Conservation (phyloP, 1,140 invertebrate species). For the Dendrolimus kikuchii region DNA sequence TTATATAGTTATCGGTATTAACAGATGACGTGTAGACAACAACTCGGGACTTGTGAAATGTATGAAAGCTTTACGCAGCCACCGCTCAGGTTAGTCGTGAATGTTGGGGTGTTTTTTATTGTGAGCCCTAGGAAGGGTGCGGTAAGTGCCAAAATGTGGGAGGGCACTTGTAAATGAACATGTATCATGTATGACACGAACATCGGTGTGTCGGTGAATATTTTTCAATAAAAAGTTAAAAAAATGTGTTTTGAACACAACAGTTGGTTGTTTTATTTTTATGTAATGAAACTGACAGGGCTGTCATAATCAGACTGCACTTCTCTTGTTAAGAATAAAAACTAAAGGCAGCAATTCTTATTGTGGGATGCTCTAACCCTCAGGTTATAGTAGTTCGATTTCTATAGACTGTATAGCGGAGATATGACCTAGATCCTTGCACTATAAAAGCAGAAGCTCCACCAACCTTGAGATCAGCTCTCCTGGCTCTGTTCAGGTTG, state of each 20-base stretch:
- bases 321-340: too few species aligned
- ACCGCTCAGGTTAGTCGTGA: background rate
- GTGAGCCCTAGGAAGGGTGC: conserved; percentile 7
- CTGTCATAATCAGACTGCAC: too few species aligned
- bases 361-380: too few species aligned
- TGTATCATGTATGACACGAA: conserved; percentile 36
- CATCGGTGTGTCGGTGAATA: conserved; percentile 48
- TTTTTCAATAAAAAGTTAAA: conserved; percentile 66
- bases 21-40: background rate
- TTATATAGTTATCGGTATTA: too few species aligned
- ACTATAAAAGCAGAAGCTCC: too few species aligned
- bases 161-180: background rate
- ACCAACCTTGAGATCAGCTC: too few species aligned
- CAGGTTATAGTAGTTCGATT: too few species aligned
- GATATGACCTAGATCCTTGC: too few species aligned
- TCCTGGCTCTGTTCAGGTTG: too few species aligned
- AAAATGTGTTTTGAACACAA: conserved; percentile 69
- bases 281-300: background rate
- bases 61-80: conserved; percentile 1
- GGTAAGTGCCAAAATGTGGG: conserved; percentile 5
- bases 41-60: background rate
- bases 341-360: too few species aligned
- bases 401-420: too few species aligned
- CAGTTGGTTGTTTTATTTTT: conserved; percentile 48
- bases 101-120: conserved; percentile 10